Conservation (phyloP, 2,888 invertebrate species). For the Tanypteryx hageni region DNA sequence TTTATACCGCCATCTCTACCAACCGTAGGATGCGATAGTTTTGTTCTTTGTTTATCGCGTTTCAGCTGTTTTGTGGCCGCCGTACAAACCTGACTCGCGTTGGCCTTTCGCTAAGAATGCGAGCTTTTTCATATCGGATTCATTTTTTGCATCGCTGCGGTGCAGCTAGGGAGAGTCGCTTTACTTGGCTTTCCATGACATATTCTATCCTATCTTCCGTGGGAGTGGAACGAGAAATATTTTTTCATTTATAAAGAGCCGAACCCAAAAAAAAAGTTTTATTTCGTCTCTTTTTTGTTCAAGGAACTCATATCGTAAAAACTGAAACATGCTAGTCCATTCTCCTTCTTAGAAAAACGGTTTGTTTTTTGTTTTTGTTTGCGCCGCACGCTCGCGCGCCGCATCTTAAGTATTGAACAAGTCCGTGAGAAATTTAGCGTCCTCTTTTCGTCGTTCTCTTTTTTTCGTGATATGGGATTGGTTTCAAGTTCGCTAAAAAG, state of each 20-base stretch:
- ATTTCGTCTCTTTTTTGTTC: background rate
- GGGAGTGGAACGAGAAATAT: background rate
- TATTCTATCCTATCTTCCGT: background rate
- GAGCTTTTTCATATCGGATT: background rate
- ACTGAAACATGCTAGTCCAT: background rate
- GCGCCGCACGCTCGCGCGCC: background rate
- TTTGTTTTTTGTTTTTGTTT: background rate
- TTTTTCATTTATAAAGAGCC: background rate
- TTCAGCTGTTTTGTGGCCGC: too few species aligned
- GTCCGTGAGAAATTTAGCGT: background rate
- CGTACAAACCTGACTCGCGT: too few species aligned
- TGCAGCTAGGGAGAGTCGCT: background rate
- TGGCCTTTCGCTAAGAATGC: background rate
- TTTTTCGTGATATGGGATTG: background rate
- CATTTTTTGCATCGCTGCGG: background rate
- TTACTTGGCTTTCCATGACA: slow-evolving; percentile 20
- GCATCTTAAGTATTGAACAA: background rate
- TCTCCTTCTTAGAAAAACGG: background rate
- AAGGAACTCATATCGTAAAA: slow-evolving; percentile 8
- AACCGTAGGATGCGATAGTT: too few species aligned
- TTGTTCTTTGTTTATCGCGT: too few species aligned
- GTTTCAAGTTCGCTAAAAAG: background rate
- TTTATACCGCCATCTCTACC: too few species aligned
- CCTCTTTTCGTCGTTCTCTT: background rate
- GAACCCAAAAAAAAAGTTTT: background rate